Conservation (phyloP, 2,113 vertebrate genomes). For the Nothoprocta perdicaria region DNA sequence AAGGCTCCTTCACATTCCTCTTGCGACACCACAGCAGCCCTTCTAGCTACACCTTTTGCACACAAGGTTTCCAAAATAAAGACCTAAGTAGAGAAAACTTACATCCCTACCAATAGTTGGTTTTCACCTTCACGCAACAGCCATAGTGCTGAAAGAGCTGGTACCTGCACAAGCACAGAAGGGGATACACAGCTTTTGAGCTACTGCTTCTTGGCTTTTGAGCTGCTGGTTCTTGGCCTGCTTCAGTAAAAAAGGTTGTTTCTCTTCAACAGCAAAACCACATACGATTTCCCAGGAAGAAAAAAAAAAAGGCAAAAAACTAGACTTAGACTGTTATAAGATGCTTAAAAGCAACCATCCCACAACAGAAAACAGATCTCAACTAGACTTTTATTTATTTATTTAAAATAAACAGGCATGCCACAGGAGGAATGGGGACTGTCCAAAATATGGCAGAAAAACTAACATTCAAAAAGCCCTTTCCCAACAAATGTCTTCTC, state of each 20-base stretch:
- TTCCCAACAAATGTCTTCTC: not conserved
- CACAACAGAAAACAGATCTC: not conserved
- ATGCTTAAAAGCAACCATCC: not conserved
- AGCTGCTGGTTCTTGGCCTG: not conserved
- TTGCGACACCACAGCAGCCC: not conserved
- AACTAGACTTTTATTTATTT: not conserved
- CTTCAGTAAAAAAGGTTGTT: not conserved
- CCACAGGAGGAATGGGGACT: not conserved
- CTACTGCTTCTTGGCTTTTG: not conserved
- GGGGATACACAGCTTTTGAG: not conserved
- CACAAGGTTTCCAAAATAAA: constrained; percentile 27
- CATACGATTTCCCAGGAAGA: not conserved
- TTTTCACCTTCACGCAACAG: not conserved
- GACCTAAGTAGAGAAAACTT: not conserved
- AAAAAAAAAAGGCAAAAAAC: no score
- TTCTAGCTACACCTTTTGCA: not conserved
- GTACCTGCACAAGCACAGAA: not conserved
- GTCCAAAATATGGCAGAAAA: not conserved
- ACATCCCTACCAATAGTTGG: not conserved
- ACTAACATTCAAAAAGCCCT: not conserved
- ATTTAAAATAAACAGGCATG: not conserved
- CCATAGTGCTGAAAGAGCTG: not conserved
- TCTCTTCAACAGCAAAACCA: not conserved
- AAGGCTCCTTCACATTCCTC: constrained; percentile 17
- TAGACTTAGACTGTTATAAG: not conserved